Conservation (phyloP, 2,113 vertebrate genomes). For the Pomatorhinus ruficollis region DNA sequence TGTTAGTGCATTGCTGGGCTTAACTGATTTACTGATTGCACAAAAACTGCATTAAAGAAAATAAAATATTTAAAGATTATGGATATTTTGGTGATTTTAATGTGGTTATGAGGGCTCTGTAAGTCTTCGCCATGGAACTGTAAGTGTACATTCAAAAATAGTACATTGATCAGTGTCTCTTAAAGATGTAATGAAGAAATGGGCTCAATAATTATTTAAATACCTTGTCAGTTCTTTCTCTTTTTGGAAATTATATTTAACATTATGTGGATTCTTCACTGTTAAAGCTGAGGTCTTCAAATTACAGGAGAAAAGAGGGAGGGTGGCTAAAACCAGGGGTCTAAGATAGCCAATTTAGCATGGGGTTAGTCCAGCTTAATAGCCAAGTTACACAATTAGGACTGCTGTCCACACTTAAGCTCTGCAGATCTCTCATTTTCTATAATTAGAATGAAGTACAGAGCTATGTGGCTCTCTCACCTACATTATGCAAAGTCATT, state of each 20-base stretch:
- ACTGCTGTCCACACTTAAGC: not conserved
- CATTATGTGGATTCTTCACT: not conserved
- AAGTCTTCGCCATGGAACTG: not conserved
- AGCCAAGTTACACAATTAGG: conserved; percentile 7
- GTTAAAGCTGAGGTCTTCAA: not conserved
- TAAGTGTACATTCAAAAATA: not conserved
- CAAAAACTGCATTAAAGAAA: not conserved
- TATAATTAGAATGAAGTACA: conserved; percentile 30
- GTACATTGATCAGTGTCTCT: not conserved
- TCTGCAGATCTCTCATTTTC: not conserved
- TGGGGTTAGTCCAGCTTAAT: not conserved
- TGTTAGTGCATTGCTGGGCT: not conserved
- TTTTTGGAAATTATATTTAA: conserved; percentile 3
- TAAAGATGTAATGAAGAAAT: not conserved
- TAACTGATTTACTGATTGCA: not conserved
- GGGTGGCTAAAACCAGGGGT: not conserved
- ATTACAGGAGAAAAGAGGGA: not conserved
- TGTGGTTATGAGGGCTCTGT: not conserved
- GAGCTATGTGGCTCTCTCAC: not conserved
- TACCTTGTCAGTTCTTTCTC: not conserved
- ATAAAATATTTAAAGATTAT: not conserved
- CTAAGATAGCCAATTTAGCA: not conserved
- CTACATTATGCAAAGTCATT: not conserved
- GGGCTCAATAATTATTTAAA: not conserved
- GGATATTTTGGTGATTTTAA: not conserved